Base-by-base conservation (phyloP, 2,888 invertebrate species). In the Amphipyra berbera region DNA sequence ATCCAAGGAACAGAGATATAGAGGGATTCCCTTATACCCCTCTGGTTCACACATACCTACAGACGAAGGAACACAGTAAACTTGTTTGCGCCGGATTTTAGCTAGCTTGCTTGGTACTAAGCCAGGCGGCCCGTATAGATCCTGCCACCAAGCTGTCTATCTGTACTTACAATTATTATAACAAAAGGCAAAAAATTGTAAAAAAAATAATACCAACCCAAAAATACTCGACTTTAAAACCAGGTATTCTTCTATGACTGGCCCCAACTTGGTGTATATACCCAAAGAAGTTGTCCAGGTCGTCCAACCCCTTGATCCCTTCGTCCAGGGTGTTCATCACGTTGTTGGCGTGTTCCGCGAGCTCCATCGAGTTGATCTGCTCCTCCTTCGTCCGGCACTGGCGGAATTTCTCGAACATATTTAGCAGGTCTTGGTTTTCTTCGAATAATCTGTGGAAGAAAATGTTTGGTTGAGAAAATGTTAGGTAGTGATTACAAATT, bases 301-400 rank as follows among this genome's bases (percentile, higher is more conserved):
- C 97, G 84, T 98, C 98, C 64, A 98, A 95, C 27, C 97, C 97
- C 86, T 97, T 97, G 91, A 98, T 98, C 67, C 98, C 97, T 85
- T 98, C 98, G 87, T 98, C 98, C 67, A 98, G 90, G 0, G 98
- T 98, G 82, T 96, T 96, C 98, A 98, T 98, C 33, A 98, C 98
- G 81, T 97, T 97, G 84, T 96, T 97, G 53, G 98, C 98, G 86
- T 98, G 98, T 78, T 98, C 97, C 6, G 97, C 97, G 67, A 98
- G 93, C 89, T 97, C 97, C 95, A 97, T 96, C 61, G 97, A 97
- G 84, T 96, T 96, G 68, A 97, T 96, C 87, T 98, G 97, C 80
- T 98, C 97, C 84, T 98, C 97, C 85, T 96, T 96, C 67, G 97
- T 97, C 86, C 96, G 96, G 83, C 97, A 95, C 76, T 97, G 96